Evolutionary conservation across 1,140 invertebrate genomes (phyloP), one percentile per base, ranked within the genome.

Genomic region (Galleria mellonella): DNA sequence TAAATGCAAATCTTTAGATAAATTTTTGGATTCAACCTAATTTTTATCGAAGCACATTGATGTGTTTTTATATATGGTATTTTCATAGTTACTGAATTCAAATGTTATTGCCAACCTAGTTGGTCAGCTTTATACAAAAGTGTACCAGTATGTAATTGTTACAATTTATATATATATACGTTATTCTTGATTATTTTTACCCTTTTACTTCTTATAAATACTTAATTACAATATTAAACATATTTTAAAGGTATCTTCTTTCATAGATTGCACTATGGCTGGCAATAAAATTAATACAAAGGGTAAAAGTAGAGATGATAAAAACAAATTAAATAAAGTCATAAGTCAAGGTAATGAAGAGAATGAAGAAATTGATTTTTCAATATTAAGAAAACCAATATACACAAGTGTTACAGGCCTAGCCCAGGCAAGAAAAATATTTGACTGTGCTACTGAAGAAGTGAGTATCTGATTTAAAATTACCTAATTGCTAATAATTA

Each of bases 371-470:
- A 47, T 72, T 23, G 90, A 92, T 64, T 85, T 89, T 54, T 88
- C 90, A 42, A 58, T 90, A 33, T 73, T 93, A 36, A 85, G 89
- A 54, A 90, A 90, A 63, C 90, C 91, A 12, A 86, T 92, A 55
- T 74, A 83, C 12, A 91, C 89, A 15, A 90, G 89, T 62, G 66
- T 91, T 33, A 88, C 89, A 23, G 89, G 88, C 23, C 88, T 92
- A 64, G 79, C 83, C 45, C 90, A 92, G 58, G 89, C 89, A 4
- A 79, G 88, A 29, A 87, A 87, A 45, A 85, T 89, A 35, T 89
- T 88, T 75, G 87, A 90, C 65, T 83, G 87, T 58, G 90, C 89
- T 15, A 90, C 90, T 54, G 86, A 86, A 52, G 90, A 91, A 86
- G 90, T 89, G 66, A 54, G 66, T 53, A n/a, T n/a, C n/a, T n/a